phyloP scores from a whole-genome alignment of 1,140 invertebrate species.

The Euwallacea fornicatus region DNA sequence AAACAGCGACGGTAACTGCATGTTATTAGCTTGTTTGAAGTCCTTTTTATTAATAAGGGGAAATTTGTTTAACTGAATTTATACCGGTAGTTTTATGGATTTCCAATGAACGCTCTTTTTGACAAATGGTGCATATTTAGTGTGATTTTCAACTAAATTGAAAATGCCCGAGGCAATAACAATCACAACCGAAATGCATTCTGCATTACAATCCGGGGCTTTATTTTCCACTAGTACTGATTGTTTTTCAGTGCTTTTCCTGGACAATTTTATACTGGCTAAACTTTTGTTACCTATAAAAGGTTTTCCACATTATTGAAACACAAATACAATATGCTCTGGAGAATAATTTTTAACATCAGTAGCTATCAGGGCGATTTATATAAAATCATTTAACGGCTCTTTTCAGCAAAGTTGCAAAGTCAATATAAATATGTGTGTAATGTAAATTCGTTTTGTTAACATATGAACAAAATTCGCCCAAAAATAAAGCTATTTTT shows the following conservation, averaged over 20 bases:
- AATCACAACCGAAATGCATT: constrained; percentile 20
- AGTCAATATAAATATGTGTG: too few relatives aligned
- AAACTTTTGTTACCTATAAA: not conserved
- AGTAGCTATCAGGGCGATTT: too few relatives aligned
- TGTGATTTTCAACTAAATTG: constrained; percentile 34
- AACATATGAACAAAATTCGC: too few relatives aligned
- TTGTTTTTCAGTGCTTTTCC: constrained; percentile 2
- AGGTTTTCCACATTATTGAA: not conserved
- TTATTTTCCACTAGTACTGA: constrained; percentile 12
- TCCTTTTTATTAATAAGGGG: constrained; percentile 1
- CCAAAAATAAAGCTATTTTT: too few relatives aligned
- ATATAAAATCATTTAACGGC: too few relatives aligned
- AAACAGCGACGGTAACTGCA: not conserved
- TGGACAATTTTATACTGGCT: not conserved
- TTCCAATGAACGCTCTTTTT: constrained; percentile 23
- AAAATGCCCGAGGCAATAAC: constrained; percentile 30
- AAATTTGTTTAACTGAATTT: constrained; percentile 21
- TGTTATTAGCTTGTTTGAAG: constrained; percentile 9
- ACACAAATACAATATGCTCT: too few relatives aligned
- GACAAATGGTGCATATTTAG: constrained; percentile 36
- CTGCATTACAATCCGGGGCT: constrained; percentile 21
- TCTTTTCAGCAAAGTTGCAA: too few relatives aligned
- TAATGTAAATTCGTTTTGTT: too few relatives aligned
- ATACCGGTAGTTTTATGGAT: constrained; percentile 24
- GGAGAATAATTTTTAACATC: too few relatives aligned